A percentile compares a stretch with the other conserved stretches of the same genome.
Evolutionary conservation across 1,140 invertebrate species (phyloP).

Genomic region (Elysia chlorotica): DNA sequence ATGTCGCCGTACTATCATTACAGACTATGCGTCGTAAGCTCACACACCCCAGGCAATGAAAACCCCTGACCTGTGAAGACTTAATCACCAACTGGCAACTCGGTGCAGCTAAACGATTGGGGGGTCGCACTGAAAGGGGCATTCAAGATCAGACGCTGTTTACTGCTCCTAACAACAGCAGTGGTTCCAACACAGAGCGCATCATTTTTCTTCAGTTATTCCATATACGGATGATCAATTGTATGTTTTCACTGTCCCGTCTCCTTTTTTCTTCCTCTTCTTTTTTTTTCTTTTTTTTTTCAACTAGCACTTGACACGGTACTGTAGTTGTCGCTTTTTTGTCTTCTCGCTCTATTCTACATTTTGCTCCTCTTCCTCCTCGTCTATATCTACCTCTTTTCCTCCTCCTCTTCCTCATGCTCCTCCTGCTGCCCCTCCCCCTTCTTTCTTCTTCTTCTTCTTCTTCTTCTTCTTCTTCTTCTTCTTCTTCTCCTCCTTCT

Average conservation of each 20-base stretch:
- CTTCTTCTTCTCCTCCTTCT: not conserved
- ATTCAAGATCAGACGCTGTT: too few relatives aligned
- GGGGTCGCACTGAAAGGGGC: too few relatives aligned
- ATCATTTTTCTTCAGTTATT: not conserved
- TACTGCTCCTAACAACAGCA: too few relatives aligned
- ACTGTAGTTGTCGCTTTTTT: not conserved
- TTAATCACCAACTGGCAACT: too few relatives aligned
- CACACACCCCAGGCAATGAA: too few relatives aligned
- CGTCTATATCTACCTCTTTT: not conserved
- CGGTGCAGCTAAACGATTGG: too few relatives aligned
- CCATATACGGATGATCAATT: too few relatives aligned
- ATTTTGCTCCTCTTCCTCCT: not conserved
- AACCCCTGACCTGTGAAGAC: too few relatives aligned
- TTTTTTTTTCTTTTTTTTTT: slow-evolving; percentile 1
- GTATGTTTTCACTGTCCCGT: not conserved
- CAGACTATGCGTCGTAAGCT: too few relatives aligned
- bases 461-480: not conserved
- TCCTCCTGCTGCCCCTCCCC: not conserved
- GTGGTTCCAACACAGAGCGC: not conserved
- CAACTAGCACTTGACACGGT: not conserved
- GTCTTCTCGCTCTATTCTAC: not conserved
- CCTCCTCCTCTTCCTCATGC: not conserved
- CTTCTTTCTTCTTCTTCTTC: not conserved
- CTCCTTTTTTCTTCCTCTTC: slow-evolving; percentile 3
- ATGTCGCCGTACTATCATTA: too few relatives aligned